A percentile compares a stretch with the other conserved stretches of the same genome.
These are phyloP conservation scores for Astur gentilis DNA, from an alignment of 2,113 vertebrate genomes.

Conservation along the genomic window DNA sequence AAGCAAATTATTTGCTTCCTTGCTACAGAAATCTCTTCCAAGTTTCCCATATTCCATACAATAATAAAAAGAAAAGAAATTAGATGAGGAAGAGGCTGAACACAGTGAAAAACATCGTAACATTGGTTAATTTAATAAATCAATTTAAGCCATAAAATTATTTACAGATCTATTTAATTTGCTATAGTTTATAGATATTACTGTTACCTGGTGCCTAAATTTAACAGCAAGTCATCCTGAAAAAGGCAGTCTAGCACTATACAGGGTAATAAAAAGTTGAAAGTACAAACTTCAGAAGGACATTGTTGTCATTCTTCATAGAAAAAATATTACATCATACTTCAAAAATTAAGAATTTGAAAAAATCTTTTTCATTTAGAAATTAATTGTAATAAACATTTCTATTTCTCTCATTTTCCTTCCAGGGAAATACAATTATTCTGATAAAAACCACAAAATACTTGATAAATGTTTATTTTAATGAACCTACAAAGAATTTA, in stretches of 20 bases:
- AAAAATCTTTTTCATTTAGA: not conserved
- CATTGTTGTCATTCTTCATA: not conserved
- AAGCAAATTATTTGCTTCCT: not conserved
- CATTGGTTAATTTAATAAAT: not conserved
- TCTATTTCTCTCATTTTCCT: not conserved
- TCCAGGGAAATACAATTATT: not conserved
- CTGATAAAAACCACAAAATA: not conserved
- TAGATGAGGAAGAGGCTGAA: not conserved
- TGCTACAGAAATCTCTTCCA: not conserved
- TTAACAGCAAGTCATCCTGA: not conserved
- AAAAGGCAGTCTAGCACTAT: not conserved
- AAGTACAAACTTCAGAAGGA: not conserved
- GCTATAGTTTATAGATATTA: not conserved
- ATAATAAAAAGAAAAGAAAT: not conserved
- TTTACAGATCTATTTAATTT: not conserved
- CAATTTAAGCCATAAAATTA: not conserved
- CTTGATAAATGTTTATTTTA: conserved; percentile 57
- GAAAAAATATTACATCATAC: not conserved
- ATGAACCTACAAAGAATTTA: conserved; percentile 58
- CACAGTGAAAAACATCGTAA: not conserved
- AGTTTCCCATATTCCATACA: not conserved
- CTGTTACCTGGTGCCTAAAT: not conserved
- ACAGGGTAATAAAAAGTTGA: not conserved
- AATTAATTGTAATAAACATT: not conserved
- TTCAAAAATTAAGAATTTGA: not conserved